Evolutionary conservation across 2,113 vertebrate species (phyloP).

Genomic region (Ancistrus triradiatus): DNA sequence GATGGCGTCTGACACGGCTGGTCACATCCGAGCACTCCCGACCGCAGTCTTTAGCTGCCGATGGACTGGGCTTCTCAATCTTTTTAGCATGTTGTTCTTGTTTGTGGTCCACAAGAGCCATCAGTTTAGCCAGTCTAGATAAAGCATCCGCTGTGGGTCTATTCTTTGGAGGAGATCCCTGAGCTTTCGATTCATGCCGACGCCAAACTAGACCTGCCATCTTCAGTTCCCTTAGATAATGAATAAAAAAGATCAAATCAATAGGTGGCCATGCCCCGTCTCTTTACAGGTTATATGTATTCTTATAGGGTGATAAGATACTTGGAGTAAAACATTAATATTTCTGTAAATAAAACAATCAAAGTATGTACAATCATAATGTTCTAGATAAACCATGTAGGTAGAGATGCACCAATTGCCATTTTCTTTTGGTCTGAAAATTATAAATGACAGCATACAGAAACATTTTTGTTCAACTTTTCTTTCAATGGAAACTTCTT

Average conservation of each 20-base stretch:
- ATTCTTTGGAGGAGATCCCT: constrained; percentile 48
- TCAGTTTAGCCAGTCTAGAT: constrained; percentile 60
- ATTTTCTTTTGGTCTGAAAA: too few species aligned
- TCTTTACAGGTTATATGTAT: too few species aligned
- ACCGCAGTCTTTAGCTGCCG: constrained; percentile 52
- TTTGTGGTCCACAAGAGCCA: constrained; percentile 51
- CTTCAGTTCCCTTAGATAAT: constrained; percentile 9
- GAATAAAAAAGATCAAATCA: neutral
- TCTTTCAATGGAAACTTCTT: too few species aligned
- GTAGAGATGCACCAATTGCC: too few species aligned
- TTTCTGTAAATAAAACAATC: too few species aligned
- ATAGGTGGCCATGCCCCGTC: too few species aligned
- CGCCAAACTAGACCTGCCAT: constrained; percentile 62
- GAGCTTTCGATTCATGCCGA: constrained; percentile 54
- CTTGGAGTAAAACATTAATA: too few species aligned
- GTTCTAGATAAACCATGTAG: too few species aligned
- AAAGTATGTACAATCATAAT: too few species aligned
- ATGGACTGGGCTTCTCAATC: constrained; percentile 3
- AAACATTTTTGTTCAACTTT: too few species aligned
- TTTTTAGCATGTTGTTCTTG: constrained; percentile 23
- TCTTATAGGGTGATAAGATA: too few species aligned
- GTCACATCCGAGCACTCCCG: constrained; percentile 40
- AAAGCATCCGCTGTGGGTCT: constrained; percentile 48
- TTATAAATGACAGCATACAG: too few species aligned
- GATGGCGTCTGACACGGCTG: constrained; percentile 54